Percentiles rank a stretch among this genome's conserved stretches.
Evolutionary conservation across 2,113 vertebrate genomes (phyloP).

Genomic region (Machaerirhynchus nigripectus): DNA sequence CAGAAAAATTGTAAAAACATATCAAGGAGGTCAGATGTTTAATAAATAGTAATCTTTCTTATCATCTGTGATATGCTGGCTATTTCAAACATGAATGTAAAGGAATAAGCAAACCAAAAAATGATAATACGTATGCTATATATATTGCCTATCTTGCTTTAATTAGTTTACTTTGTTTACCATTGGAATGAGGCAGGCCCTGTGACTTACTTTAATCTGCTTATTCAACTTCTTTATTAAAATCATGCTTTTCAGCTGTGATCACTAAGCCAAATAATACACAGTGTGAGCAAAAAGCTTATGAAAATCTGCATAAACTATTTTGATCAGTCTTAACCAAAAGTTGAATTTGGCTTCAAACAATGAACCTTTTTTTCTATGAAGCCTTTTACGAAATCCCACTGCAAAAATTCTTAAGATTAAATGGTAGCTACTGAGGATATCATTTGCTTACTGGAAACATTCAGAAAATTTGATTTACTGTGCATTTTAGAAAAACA

Average conservation of each 20-base stretch:
- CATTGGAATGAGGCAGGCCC: not conserved
- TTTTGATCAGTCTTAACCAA: slow-evolving; percentile 57
- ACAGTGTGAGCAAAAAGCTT: slow-evolving; percentile 36
- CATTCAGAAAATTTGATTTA: not conserved
- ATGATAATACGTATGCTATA: not conserved
- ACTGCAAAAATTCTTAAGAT: not conserved
- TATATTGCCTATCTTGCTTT: not conserved
- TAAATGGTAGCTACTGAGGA: not conserved
- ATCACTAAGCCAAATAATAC: slow-evolving; percentile 52
- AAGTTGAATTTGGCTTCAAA: slow-evolving; percentile 10
- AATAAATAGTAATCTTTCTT: not conserved
- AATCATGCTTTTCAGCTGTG: slow-evolving; percentile 47
- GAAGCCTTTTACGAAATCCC: slow-evolving; percentile 39
- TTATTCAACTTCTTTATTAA: slow-evolving; percentile 51
- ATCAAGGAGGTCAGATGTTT: not conserved
- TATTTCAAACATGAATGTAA: not conserved
- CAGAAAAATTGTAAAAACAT: not conserved
- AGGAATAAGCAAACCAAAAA: not conserved
- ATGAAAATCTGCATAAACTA: slow-evolving; percentile 55
- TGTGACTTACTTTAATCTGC: slow-evolving; percentile 44
- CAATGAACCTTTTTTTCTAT: not conserved
- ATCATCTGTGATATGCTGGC: not conserved
- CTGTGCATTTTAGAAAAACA: not conserved
- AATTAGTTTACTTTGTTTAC: slow-evolving; percentile 6
- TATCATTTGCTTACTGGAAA: not conserved